Percentiles rank a stretch among this genome's conserved stretches.
These are phyloP conservation scores for Euwallacea similis DNA, from an alignment of 1,140 invertebrate species.

Conservation along the genomic window DNA sequence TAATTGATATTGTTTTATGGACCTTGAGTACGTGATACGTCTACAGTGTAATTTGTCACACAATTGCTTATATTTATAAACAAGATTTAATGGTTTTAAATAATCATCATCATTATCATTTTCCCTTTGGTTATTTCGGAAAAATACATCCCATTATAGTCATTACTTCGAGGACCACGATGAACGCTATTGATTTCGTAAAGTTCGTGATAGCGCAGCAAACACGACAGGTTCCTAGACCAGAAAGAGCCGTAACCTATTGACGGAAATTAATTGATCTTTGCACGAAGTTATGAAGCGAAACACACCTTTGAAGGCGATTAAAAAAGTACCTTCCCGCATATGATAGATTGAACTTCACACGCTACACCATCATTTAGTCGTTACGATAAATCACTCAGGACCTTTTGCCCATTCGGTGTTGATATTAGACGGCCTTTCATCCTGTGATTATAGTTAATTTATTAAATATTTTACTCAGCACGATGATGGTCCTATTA, in stretches of 20 bases:
- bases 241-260: conserved; percentile 9
- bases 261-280: conserved; percentile 26
- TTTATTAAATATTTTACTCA: conserved; percentile 25
- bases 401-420: conserved; percentile 22
- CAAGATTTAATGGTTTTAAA: no score
- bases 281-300: conserved; percentile 5
- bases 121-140: no score
- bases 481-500: conserved; percentile 3
- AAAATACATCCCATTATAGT: not conserved
- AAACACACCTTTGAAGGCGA: conserved; percentile 19
- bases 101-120: no score
- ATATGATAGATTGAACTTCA: conserved; percentile 23
- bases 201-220: not conserved
- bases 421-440: conserved; percentile 18
- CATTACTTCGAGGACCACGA: no score
- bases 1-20: conserved; percentile 9
- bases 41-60: conserved; percentile 9
- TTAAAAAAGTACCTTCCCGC: conserved; percentile 18
- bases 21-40: conserved; percentile 1
- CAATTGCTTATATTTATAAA: conserved; percentile 3
- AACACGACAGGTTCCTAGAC: not conserved
- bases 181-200: conserved; percentile 1
- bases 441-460: conserved; percentile 29
- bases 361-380: conserved; percentile 30
- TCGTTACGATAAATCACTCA: conserved; percentile 26